phyloP scores from a whole-genome alignment of 2,888 invertebrate genomes.

The Mayetiola destructor region DNA sequence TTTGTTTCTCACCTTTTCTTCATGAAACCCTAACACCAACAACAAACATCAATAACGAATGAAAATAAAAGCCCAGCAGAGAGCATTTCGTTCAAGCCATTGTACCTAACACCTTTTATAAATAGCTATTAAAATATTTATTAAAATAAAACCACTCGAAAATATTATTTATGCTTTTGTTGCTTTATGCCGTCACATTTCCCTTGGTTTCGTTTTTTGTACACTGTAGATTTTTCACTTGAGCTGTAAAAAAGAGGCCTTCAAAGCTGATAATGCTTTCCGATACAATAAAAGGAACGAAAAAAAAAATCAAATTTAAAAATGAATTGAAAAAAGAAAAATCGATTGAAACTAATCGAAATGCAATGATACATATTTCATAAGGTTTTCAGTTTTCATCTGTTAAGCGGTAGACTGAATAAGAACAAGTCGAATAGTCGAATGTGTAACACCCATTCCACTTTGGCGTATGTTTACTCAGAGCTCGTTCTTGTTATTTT shows the following conservation, averaged over 20 bases:
- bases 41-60: too few relatives aligned
- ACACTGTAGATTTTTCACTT: too few relatives aligned
- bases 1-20: too few relatives aligned
- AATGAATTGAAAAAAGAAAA: too few relatives aligned
- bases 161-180: neutral
- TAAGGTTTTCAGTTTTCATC: neutral
- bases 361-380: slow-evolving; percentile 11
- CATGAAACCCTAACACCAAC: too few relatives aligned
- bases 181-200: neutral
- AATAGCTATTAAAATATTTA: slow-evolving; percentile 14
- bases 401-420: neutral
- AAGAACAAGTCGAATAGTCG: neutral
- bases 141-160: slow-evolving; percentile 14
- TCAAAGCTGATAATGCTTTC: too few relatives aligned
- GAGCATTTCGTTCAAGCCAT: neutral
- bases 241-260: too few relatives aligned
- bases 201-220: neutral
- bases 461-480: neutral
- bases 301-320: too few relatives aligned
- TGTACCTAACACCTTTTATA: slow-evolving; percentile 13
- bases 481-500: too few relatives aligned
- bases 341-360: neutral
- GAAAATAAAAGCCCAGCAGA: slow-evolving; percentile 4
- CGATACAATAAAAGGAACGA: too few relatives aligned
- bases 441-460: slow-evolving; percentile 9